Conservation (phyloP, 2,888 invertebrate species). For the Watsonalla binaria region DNA sequence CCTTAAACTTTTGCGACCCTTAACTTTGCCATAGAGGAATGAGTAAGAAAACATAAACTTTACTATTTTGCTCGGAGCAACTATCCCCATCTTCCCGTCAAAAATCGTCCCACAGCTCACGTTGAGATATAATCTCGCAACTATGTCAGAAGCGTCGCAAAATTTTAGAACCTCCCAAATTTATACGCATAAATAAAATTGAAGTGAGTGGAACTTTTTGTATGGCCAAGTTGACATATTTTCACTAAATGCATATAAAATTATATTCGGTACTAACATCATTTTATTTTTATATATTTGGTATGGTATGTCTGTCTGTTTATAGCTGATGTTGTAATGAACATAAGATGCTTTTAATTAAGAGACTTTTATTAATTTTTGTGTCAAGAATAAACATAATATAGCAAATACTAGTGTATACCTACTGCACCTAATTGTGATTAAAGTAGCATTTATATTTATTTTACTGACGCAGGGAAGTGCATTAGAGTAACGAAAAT, state of each 20-base stretch:
- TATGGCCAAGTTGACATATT: too few relatives aligned
- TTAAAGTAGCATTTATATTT: constrained; percentile 31
- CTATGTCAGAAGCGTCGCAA: too few relatives aligned
- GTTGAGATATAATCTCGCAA: background rate
- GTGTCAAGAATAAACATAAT: constrained; percentile 1
- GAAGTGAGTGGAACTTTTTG: too few relatives aligned
- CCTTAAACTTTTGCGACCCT: constrained; percentile 34
- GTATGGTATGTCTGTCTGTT: too few relatives aligned
- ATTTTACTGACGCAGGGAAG: constrained; percentile 36
- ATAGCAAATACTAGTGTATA: constrained; percentile 16
- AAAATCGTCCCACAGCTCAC: background rate
- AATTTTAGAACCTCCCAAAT: too few relatives aligned
- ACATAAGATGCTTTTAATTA: too few relatives aligned
- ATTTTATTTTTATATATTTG: too few relatives aligned
- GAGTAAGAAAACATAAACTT: constrained; percentile 21
- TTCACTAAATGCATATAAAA: too few relatives aligned
- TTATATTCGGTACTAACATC: too few relatives aligned
- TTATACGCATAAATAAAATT: background rate
- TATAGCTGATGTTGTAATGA: too few relatives aligned
- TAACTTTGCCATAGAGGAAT: constrained; percentile 19
- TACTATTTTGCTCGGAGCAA: constrained; percentile 9
- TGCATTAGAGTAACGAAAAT: constrained; percentile 40
- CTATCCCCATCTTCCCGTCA: background rate
- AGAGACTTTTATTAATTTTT: background rate
- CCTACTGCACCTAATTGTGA: constrained; percentile 25